Conservation (phyloP, 2,797 vertebrate species). For the Telmatherina bonti region DNA sequence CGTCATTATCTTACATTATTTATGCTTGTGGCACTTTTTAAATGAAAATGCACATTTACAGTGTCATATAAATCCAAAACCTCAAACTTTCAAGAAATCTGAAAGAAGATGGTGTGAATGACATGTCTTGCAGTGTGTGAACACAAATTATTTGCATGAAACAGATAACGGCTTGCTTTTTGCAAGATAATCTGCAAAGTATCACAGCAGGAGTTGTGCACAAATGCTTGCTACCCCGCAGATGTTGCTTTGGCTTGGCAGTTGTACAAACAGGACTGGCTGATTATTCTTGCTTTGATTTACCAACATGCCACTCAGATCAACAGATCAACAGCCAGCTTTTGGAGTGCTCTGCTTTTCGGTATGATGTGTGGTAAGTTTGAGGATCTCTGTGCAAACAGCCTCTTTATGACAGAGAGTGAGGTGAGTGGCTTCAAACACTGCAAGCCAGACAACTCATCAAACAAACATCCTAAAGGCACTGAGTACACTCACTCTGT, state of each 20-base stretch:
- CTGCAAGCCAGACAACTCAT: constrained; percentile 79
- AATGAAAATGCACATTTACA: neutral
- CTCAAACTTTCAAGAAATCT: neutral
- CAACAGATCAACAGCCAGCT: constrained; percentile 77
- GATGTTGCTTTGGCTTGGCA: constrained; percentile 58
- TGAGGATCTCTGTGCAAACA: constrained; percentile 85
- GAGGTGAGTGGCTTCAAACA: constrained; percentile 81
- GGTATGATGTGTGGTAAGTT: constrained; percentile 75
- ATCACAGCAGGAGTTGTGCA: constrained; percentile 55
- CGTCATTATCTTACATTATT: neutral
- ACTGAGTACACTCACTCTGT: constrained; percentile 66
- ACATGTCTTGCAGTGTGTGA: neutral
- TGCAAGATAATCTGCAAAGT: constrained; percentile 46
- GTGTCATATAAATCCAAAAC: constrained; percentile 15
- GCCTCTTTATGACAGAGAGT: constrained; percentile 82
- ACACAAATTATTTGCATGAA: constrained; percentile 35
- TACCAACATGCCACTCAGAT: constrained; percentile 75
- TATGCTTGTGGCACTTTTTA: neutral
- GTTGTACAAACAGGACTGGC: constrained; percentile 68
- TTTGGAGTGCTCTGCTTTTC: constrained; percentile 74
- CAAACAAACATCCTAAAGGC: constrained; percentile 79
- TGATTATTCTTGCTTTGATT: constrained; percentile 76
- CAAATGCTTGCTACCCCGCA: constrained; percentile 53
- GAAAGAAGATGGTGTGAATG: neutral
- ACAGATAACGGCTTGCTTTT: constrained; percentile 43